Evolutionary conservation across 1,140 invertebrate species (phyloP), one percentile per base, ranked within the genome.

Genomic region (Chironomus tepperi): DNA sequence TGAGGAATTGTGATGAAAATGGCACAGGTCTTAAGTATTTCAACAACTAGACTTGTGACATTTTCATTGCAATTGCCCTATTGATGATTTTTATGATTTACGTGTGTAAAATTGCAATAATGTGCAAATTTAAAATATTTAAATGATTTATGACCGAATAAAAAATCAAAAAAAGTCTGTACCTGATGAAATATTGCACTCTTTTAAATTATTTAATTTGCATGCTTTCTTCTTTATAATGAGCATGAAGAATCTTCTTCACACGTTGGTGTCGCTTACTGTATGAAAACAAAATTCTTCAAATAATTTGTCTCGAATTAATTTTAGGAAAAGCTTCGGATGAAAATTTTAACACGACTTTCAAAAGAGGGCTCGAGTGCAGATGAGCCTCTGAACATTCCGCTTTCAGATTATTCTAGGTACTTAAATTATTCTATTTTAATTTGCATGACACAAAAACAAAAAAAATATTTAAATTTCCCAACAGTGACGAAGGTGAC

Each of bases 341-440:
- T 86, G 74, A 94, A 93, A 84, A 93, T 94, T 77, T 86, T 94
- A 24, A 88, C 88, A 76, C 88, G 91, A 80, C 82, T 95, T 76
- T 82, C 90, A 74, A 90, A 93, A 83, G 90, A 92, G 83, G 93
- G 93, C 2, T 95, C 93, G 0, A 94, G 88, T 81, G 92, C 93
- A 10, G 93, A 95, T 78, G 92, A 94, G 80, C 93, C 93, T 19
- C 89, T 90, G 0, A 94, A 94, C 81, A 93, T 95, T 75, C 87
- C 89, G 74, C 81, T 95, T 10, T 93, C 92, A 43, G 92, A 94
- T 83, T 93, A 94, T 79, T 93, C 92, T 0, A 94, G 92, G 92
- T 93, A 34, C 24, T 2, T 34, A 34, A 34, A 34, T 2, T 34
- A n/a, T 34, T 34, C 24, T 34, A 34, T 34, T 34, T 34, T 34